Evolutionary conservation across 1,140 invertebrate species (phyloP).

Genomic region (Brachionus asplanchnoidis): DNA sequence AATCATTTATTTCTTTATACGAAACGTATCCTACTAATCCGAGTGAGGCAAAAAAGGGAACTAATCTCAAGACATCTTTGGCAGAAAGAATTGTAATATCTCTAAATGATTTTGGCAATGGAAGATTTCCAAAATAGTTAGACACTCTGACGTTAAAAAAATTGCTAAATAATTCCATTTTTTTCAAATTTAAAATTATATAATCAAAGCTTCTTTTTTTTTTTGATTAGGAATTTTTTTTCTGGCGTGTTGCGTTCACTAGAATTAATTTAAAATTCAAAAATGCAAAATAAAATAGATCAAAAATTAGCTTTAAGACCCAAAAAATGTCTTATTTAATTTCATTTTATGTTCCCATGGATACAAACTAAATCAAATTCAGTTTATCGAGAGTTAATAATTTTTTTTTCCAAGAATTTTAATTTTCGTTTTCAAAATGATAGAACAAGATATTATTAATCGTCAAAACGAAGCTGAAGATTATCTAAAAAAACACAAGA

Average conservation of each 20-base stretch:
- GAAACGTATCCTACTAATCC: constrained; percentile 30
- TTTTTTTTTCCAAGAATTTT: background rate
- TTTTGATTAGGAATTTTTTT: background rate
- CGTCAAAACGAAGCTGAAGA: constrained; percentile 46
- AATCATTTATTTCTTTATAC: constrained; percentile 37
- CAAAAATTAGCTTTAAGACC: background rate
- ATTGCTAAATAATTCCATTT: constrained; percentile 40
- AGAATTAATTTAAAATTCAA: background rate
- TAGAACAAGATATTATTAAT: constrained; percentile 15
- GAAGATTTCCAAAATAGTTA: constrained; percentile 33
- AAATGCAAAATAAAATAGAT: background rate
- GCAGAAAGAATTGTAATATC: background rate
- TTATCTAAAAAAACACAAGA: constrained; percentile 48
- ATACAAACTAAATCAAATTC: background rate
- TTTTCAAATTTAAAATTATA: background rate
- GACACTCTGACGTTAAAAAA: constrained; percentile 14
- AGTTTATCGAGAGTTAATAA: background rate
- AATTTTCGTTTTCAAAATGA: background rate
- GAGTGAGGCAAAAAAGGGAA: constrained; percentile 38
- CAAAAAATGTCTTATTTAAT: background rate
- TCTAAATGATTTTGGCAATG: constrained; percentile 33
- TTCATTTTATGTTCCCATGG: background rate
- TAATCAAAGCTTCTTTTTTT: constrained; percentile 12
- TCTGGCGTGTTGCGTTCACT: background rate
- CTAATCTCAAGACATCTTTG: constrained; percentile 12